Percentiles rank a stretch among this genome's conserved stretches.
Evolutionary conservation across 1,140 invertebrate species (phyloP).

Genomic region (Drosophila mayri): DNA sequence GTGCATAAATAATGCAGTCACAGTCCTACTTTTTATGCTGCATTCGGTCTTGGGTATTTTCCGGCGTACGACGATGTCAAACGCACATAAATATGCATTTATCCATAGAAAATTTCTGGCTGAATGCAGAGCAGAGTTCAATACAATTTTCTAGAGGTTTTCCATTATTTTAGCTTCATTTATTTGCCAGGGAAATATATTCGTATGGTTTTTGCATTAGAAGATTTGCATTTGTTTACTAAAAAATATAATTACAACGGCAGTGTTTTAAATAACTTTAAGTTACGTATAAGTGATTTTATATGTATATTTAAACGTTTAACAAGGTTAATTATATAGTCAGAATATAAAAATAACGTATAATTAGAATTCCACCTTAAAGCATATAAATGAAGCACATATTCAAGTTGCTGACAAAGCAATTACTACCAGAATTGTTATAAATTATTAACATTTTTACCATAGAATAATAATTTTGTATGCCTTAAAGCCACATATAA

Average conservation of each 20-base stretch:
- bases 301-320: neutral
- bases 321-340: neutral
- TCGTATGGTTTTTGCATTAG: no score
- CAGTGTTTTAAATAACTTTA: neutral
- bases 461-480: neutral
- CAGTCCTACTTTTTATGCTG: slow-evolving; percentile 68
- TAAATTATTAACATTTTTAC: neutral
- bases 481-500: neutral
- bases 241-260: neutral
- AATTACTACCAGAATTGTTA: neutral
- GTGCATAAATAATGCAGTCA: slow-evolving; percentile 75
- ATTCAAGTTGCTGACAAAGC: no score
- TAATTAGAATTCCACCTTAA: neutral
- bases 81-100: slow-evolving; percentile 45
- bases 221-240: neutral
- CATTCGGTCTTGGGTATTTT: slow-evolving; percentile 1
- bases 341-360: neutral
- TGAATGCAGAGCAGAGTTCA: slow-evolving; percentile 1
- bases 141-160: slow-evolving; percentile 2
- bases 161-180: neutral
- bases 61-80: slow-evolving; percentile 25
- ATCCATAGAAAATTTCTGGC: slow-evolving; percentile 10
- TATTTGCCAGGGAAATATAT: neutral
- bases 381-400: no score
- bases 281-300: neutral